Evolutionary conservation across 2,888 invertebrate genomes (phyloP).

Genomic region (Mylabris sibirica): DNA sequence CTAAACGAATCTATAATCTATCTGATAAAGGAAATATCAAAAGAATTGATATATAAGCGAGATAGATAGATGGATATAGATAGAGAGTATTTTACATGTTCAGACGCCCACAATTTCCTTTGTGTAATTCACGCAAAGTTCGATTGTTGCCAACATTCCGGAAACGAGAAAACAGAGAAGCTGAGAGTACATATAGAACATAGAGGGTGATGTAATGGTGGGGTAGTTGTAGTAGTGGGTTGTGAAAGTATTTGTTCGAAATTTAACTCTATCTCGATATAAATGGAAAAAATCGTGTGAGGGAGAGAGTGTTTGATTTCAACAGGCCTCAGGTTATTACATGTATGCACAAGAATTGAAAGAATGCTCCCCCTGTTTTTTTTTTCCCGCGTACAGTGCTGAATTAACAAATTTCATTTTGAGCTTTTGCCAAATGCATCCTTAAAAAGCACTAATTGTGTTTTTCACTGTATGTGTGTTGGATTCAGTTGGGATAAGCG

Average conservation of each 20-base stretch:
- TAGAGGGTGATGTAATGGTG: not conserved
- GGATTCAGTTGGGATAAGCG: not conserved
- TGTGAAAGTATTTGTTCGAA: slow-evolving; percentile 11
- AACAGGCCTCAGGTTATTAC: not conserved
- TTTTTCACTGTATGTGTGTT: not conserved
- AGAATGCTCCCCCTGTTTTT: not conserved
- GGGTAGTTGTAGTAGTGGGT: not conserved
- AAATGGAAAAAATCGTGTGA: not conserved
- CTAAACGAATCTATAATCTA: not conserved
- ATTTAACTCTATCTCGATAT: slow-evolving; percentile 1
- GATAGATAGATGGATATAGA: not conserved
- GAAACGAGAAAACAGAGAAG: slow-evolving; percentile 13
- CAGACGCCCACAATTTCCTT: slow-evolving; percentile 12
- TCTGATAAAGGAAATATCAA: not conserved
- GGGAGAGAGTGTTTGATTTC: not conserved
- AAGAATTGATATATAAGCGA: not conserved
- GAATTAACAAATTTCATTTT: slow-evolving; percentile 11
- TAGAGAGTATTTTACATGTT: slow-evolving; percentile 8
- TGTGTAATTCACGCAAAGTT: slow-evolving; percentile 14
- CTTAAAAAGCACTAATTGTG: not conserved
- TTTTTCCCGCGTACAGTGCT: not conserved
- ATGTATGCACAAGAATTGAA: not conserved
- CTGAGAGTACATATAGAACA: not conserved
- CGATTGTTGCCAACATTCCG: slow-evolving; percentile 14
- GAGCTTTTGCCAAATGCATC: slow-evolving; percentile 7